Percentiles rank a stretch among this genome's conserved stretches.
phyloP scores from a whole-genome alignment of 2,797 vertebrate species.

The Nannoperca obscura region DNA sequence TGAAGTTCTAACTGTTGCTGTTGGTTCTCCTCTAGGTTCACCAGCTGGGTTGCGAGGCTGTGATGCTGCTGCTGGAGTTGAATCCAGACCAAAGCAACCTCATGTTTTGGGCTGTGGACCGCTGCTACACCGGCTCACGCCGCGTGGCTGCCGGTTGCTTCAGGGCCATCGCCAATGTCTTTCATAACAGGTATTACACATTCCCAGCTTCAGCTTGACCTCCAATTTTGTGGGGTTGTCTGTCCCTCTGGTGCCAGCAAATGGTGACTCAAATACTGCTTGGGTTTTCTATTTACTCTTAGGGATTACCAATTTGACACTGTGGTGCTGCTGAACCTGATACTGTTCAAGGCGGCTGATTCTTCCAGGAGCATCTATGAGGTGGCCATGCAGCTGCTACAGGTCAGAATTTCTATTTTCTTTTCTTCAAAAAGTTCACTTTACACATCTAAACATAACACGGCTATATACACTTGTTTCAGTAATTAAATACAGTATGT shows the following conservation, averaged over 20 bases:
- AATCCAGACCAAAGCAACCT: slow-evolving; percentile 99
- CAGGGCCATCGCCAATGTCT: slow-evolving; percentile 96
- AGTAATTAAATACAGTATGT: background rate
- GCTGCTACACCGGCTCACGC: slow-evolving; percentile 97
- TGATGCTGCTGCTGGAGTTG: slow-evolving; percentile 95
- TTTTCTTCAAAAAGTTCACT: background rate
- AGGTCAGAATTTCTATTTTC: slow-evolving; percentile 84
- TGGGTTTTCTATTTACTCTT: slow-evolving; percentile 7
- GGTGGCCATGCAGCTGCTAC: slow-evolving; percentile 98
- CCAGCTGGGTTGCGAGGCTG: slow-evolving; percentile 97
- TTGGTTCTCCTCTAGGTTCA: slow-evolving; percentile 88
- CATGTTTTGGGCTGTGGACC: slow-evolving; percentile 98
- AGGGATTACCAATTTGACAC: slow-evolving; percentile 99
- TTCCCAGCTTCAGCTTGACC: background rate
- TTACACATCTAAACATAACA: background rate
- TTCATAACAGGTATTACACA: slow-evolving; percentile 92
- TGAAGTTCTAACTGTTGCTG: background rate
- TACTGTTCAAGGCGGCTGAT: slow-evolving; percentile 98
- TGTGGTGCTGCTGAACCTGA: slow-evolving; percentile 98
- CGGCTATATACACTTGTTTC: background rate
- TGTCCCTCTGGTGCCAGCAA: background rate
- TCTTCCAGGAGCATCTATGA: slow-evolving; percentile 98
- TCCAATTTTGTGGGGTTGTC: background rate
- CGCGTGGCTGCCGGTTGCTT: slow-evolving; percentile 97
- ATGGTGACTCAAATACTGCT: background rate